Percentiles rank a stretch among this genome's conserved stretches.
These are phyloP conservation scores for Dromiciops gliroides DNA, from an alignment of 2,113 vertebrate species.

Conservation along the genomic window DNA sequence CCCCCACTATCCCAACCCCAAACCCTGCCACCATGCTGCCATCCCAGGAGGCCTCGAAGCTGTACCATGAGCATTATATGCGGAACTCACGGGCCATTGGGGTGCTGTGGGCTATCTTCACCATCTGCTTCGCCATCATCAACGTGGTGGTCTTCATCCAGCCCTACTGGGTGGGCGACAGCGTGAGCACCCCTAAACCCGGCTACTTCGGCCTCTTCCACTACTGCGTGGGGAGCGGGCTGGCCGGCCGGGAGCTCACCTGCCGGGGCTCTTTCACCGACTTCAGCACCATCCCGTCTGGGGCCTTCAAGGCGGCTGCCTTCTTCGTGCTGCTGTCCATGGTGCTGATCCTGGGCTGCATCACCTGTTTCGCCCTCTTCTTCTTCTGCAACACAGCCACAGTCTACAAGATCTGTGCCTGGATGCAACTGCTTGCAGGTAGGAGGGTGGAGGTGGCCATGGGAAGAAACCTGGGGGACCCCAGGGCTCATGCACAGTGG, in stretches of 20 bases:
- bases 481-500: neutral
- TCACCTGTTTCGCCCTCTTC: constrained; percentile 96
- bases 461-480: neutral
- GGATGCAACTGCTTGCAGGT: constrained; percentile 99
- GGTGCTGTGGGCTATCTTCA: constrained; percentile 98
- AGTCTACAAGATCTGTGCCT: constrained; percentile 99
- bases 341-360: constrained; percentile 97
- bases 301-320: constrained; percentile 95
- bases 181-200: constrained; percentile 94
- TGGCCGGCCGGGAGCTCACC: constrained; percentile 92
- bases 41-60: constrained; percentile 97
- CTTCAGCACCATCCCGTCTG: constrained; percentile 96
- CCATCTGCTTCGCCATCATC: constrained; percentile 98
- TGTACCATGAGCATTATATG: constrained; percentile 96
- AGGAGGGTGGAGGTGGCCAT: constrained; percentile 62
- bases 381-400: constrained; percentile 99
- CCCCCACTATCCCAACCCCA: constrained; percentile 52
- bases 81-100: constrained; percentile 95
- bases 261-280: constrained; percentile 96
- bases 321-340: constrained; percentile 98
- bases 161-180: constrained; percentile 99
- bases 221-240: constrained; percentile 94
- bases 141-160: constrained; percentile 99
- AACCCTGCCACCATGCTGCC: constrained; percentile 90
- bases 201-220: constrained; percentile 98